Evolutionary conservation across 2,113 vertebrate species (phyloP).

Genomic region (Odobenus rosmarus): DNA sequence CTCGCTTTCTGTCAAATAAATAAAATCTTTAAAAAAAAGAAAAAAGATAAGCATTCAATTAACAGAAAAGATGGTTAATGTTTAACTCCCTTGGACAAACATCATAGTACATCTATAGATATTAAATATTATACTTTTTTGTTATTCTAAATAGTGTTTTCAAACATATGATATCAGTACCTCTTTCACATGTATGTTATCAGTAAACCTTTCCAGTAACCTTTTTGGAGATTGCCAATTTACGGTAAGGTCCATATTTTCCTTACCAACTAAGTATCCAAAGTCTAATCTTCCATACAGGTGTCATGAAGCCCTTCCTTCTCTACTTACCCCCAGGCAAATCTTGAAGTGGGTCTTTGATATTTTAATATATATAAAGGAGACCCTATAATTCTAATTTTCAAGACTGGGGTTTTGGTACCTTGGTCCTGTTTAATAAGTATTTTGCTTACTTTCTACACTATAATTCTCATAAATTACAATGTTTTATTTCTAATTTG

Average conservation of each 20-base stretch:
- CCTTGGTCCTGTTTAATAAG: neutral
- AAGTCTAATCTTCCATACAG: neutral
- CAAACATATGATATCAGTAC: neutral
- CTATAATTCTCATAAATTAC: neutral
- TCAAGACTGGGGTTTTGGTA: neutral
- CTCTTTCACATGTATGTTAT: neutral
- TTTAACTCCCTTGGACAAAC: constrained; percentile 44
- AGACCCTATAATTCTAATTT: neutral
- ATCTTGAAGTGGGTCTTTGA: neutral
- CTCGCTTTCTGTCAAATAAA: too few relatives aligned
- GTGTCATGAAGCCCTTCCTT: neutral
- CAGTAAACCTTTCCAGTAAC: neutral
- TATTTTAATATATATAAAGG: neutral
- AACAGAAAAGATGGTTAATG: neutral
- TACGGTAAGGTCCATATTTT: neutral
- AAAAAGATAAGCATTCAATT: neutral
- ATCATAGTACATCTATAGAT: neutral
- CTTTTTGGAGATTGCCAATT: constrained; percentile 17
- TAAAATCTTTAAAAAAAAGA: too few relatives aligned
- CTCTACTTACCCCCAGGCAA: neutral
- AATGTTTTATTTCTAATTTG: constrained; percentile 14
- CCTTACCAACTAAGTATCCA: neutral
- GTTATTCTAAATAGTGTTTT: neutral
- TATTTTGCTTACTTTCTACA: neutral
- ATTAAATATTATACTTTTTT: neutral